Percentiles rank a stretch among this genome's conserved stretches.
Evolutionary conservation across 2,113 vertebrate genomes (phyloP).

Genomic region (Daubentonia madagascariensis): DNA sequence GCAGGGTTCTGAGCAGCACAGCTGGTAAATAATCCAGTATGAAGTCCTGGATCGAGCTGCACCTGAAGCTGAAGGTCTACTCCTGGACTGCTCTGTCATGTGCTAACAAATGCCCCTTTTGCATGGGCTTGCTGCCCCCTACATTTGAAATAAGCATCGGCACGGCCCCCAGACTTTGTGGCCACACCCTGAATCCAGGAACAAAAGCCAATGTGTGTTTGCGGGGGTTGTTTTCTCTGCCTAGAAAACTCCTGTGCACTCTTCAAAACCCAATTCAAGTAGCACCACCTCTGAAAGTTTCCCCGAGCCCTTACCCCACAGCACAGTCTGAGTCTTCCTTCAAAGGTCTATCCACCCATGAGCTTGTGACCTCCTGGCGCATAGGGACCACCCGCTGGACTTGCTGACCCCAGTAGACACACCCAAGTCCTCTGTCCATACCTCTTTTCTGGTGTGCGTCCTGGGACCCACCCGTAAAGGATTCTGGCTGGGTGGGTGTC

Average conservation of each 20-base stretch:
- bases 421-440: constrained; percentile 48
- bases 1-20: neutral
- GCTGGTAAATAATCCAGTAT: neutral
- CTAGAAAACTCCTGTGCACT: neutral
- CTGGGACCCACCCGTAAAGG: constrained; percentile 92
- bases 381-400: neutral
- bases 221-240: neutral
- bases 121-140: neutral
- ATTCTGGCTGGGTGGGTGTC: constrained; percentile 91
- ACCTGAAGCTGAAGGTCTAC: neutral
- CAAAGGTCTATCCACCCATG: neutral
- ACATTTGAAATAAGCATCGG: neutral
- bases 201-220: neutral
- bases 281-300: neutral
- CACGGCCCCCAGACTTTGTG: no score
- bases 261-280: neutral
- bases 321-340: neutral
- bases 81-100: neutral
- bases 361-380: neutral
- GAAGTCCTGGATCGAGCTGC: neutral
- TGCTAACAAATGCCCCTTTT: neutral
- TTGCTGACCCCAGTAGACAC: neutral
- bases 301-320: neutral
- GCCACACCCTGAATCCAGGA: neutral
- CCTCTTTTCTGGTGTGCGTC: constrained; percentile 97